A percentile compares a stretch with the other conserved stretches of the same genome.
phyloP scores from a whole-genome alignment of 2,888 invertebrate species.

The Platerodrilus igneus region DNA sequence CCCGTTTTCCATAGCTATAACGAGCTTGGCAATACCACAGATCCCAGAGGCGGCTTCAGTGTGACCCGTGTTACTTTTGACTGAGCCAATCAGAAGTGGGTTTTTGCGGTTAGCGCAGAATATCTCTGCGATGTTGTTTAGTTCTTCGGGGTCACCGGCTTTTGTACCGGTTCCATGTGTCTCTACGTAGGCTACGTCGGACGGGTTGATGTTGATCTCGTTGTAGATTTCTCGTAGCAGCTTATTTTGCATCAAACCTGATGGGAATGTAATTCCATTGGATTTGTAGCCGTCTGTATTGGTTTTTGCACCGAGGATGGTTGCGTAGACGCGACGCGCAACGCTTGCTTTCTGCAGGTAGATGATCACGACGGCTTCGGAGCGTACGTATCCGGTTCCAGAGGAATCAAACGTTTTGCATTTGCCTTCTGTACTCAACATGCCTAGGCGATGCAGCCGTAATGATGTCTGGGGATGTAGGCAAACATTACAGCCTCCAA shows the following conservation, averaged over 20 bases:
- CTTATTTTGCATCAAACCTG: constrained; percentile 73
- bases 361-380: constrained; percentile 81
- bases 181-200: constrained; percentile 85
- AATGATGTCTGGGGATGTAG: constrained; percentile 86
- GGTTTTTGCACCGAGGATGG: constrained; percentile 79
- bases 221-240: constrained; percentile 82
- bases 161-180: constrained; percentile 99
- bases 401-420: constrained; percentile 93
- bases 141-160: constrained; percentile 96
- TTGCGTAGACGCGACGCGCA: constrained; percentile 80
- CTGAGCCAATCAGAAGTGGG: constrained; percentile 89
- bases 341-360: constrained; percentile 73
- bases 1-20: constrained; percentile 90
- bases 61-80: constrained; percentile 99
- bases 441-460: constrained; percentile 89
- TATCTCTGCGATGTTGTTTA: constrained; percentile 87
- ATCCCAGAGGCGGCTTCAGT: constrained; percentile 91
- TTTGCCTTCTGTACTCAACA: constrained; percentile 82
- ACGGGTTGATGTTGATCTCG: constrained; percentile 77
- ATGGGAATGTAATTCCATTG: constrained; percentile 84
- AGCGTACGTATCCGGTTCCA: constrained; percentile 88
- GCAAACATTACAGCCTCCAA: constrained; percentile 85
- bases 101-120: constrained; percentile 77
- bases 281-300: constrained; percentile 93
- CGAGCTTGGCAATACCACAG: constrained; percentile 83